A percentile compares a stretch with the other conserved stretches of the same genome.
Conservation (phyloP, 2,113 vertebrate genomes). For the Elaphurus davidianus region DNA sequence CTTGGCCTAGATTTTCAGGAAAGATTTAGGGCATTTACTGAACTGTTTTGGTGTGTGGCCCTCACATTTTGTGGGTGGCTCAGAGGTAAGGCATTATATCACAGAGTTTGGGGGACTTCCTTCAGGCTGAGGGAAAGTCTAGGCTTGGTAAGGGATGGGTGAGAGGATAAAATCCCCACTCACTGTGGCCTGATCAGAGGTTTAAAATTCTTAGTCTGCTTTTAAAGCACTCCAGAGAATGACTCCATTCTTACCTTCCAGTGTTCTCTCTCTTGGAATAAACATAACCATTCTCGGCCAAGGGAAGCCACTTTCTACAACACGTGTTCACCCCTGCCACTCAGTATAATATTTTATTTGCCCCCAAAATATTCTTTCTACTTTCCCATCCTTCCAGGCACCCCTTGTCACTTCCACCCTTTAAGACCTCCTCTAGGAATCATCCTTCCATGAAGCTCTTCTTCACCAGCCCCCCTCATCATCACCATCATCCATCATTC, state of each 20-base stretch:
- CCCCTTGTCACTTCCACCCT: not conserved
- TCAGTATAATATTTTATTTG: not conserved
- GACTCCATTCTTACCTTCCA: not conserved
- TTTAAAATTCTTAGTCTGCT: not conserved
- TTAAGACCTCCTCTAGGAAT: not conserved
- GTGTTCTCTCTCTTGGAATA: not conserved
- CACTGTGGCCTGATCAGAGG: not conserved
- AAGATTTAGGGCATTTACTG: not conserved
- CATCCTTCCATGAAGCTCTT: not conserved
- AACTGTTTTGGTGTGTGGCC: not conserved
- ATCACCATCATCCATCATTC: not conserved
- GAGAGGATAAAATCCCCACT: not conserved
- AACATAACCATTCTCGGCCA: not conserved
- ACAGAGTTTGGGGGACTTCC: not conserved
- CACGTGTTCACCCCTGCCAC: not conserved
- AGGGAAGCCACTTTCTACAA: not conserved
- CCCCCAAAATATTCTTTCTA: not conserved
- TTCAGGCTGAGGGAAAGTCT: not conserved
- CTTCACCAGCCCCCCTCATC: accelerated
- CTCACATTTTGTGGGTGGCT: not conserved
- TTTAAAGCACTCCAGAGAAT: not conserved
- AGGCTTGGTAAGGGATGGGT: not conserved
- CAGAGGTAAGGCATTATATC: not conserved
- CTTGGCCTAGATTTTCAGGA: not conserved
- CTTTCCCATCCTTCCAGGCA: not conserved